Percentiles rank a stretch among this genome's conserved stretches.
These are phyloP conservation scores for Lymantria dispar DNA, from an alignment of 2,888 invertebrate species.

Conservation along the genomic window DNA sequence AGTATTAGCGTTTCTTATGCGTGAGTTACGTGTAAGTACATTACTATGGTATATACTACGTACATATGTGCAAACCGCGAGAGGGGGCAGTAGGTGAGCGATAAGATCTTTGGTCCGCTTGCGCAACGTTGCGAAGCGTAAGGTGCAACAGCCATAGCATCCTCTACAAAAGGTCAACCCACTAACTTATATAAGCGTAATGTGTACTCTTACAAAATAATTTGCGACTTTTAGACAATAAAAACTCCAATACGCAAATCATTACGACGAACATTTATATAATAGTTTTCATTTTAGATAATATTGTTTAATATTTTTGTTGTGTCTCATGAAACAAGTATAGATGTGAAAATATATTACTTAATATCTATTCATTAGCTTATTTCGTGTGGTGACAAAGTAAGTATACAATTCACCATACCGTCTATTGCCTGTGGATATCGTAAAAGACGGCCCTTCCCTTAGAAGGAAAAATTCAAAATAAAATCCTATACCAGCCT, in stretches of 20 bases:
- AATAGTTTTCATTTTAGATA: too few relatives aligned
- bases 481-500: too few relatives aligned
- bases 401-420: too few relatives aligned
- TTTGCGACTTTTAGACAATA: conserved; percentile 16
- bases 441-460: too few relatives aligned
- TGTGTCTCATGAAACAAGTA: too few relatives aligned
- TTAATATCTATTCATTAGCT: too few relatives aligned
- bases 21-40: conserved; percentile 9
- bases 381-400: too few relatives aligned
- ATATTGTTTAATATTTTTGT: too few relatives aligned
- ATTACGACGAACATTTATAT: neutral
- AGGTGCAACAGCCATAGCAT: conserved; percentile 58
- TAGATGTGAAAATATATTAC: too few relatives aligned
- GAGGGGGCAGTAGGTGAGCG: conserved; percentile 48
- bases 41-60: neutral
- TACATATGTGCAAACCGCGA: conserved; percentile 15
- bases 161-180: conserved; percentile 70
- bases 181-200: conserved; percentile 51
- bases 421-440: too few relatives aligned
- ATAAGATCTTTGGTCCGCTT: conserved; percentile 51
- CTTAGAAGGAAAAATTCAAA: too few relatives aligned
- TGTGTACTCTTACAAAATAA: conserved; percentile 18
- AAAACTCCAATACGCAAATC: conserved; percentile 9
- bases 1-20: conserved; percentile 21
- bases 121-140: conserved; percentile 52